Conservation (phyloP, 2,888 invertebrate species). For the Campaea margaritaria region DNA sequence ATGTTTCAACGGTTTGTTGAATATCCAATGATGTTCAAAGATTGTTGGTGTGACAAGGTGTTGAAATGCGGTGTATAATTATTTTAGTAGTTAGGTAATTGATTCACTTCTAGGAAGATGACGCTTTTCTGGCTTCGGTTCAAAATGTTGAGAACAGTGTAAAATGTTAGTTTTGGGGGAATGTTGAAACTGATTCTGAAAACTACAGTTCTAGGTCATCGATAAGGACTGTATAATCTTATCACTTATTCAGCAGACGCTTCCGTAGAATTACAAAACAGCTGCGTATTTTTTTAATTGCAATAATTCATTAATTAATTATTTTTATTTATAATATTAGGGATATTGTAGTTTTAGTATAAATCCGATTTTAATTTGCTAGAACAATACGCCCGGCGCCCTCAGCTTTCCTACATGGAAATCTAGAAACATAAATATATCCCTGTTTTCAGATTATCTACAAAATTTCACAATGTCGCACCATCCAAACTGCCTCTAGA, state of each 20-base stretch:
- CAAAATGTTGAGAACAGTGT: slow-evolving; percentile 20
- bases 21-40: no score
- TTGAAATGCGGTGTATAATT: neutral
- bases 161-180: slow-evolving; percentile 13
- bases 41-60: slow-evolving; percentile 9
- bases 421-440: no score
- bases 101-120: slow-evolving; percentile 26
- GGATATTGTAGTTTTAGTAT: no score
- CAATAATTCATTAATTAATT: no score
- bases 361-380: no score
- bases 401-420: no score
- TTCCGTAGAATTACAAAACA: neutral
- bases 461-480: no score
- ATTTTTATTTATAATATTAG: no score
- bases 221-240: neutral
- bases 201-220: slow-evolving; percentile 11
- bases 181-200: slow-evolving; percentile 6
- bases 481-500: no score
- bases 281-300: no score
- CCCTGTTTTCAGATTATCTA: no score
- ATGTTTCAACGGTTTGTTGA: neutral
- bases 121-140: slow-evolving; percentile 26
- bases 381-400: no score
- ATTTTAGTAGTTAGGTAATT: slow-evolving; percentile 24
- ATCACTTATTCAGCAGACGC: neutral